A percentile compares a stretch with the other conserved stretches of the same genome.
These are phyloP conservation scores for Ranitomeya variabilis DNA, from an alignment of 2,113 vertebrate species.

Conservation along the genomic window DNA sequence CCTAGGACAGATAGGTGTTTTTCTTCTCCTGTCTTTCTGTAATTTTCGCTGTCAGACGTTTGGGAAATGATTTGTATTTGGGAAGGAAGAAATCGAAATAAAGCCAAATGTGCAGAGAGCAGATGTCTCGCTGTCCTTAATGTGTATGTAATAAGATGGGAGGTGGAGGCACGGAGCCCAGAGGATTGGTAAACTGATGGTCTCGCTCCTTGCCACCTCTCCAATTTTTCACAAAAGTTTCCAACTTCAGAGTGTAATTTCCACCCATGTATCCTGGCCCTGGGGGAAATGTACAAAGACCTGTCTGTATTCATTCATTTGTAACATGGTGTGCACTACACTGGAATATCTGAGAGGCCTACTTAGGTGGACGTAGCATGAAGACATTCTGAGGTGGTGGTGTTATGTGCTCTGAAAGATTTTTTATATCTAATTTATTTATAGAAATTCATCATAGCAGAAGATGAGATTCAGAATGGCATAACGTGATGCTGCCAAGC, in stretches of 20 bases:
- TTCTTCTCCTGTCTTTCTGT: slow-evolving; percentile 22
- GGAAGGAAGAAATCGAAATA: slow-evolving; percentile 35
- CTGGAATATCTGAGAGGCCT: not conserved
- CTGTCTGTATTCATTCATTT: not conserved
- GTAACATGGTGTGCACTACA: not conserved
- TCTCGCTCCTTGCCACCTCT: slow-evolving; percentile 18
- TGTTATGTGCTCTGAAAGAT: not conserved
- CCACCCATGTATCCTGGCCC: not conserved
- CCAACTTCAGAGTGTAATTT: slow-evolving; percentile 40
- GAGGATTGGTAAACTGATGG: slow-evolving; percentile 29
- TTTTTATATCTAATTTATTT: not conserved
- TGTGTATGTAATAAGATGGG: slow-evolving; percentile 38
- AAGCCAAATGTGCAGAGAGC: slow-evolving; percentile 33
- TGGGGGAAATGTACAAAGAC: slow-evolving; percentile 18
- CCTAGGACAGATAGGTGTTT: slow-evolving; percentile 43
- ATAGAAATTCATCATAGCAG: not conserved
- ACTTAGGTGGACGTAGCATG: not conserved
- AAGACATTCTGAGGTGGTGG: not conserved
- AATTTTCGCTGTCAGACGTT: slow-evolving; percentile 36
- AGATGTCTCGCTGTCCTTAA: slow-evolving; percentile 46
- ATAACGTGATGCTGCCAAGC: not conserved
- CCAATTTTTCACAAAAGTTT: slow-evolving; percentile 21
- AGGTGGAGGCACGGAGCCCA: slow-evolving; percentile 2
- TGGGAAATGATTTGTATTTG: slow-evolving; percentile 47
- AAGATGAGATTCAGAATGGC: not conserved